phyloP scores from a whole-genome alignment of 1,140 invertebrate genomes.

The Euborellia annulipes region DNA sequence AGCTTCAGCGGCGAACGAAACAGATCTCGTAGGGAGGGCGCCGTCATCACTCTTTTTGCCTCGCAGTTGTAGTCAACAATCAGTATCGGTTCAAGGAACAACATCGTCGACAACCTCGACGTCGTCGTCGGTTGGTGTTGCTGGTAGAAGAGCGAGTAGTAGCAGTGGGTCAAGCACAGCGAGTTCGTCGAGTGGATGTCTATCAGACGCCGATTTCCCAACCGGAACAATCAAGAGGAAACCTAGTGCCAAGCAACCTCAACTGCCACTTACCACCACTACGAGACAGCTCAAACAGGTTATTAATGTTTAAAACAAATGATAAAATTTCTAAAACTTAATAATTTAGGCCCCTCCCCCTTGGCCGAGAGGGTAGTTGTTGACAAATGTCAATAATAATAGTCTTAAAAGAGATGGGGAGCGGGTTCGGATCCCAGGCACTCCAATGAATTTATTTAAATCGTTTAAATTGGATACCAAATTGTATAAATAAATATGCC shows the following conservation, averaged over 20 bases:
- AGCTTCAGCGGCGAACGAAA: slow-evolving; percentile 3
- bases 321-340: slow-evolving; percentile 13
- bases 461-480: no score
- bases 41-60: slow-evolving; percentile 6
- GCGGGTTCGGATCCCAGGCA: no score
- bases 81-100: not conserved
- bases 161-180: not conserved
- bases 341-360: no score
- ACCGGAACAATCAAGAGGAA: slow-evolving; percentile 70
- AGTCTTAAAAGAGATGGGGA: no score
- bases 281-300: slow-evolving; percentile 76
- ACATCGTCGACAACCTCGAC: not conserved
- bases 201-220: slow-evolving; percentile 27
- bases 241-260: slow-evolving; percentile 66
- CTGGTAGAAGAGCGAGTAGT: not conserved
- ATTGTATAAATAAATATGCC: no score
- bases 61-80: not conserved
- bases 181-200: slow-evolving; percentile 24
- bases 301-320: slow-evolving; percentile 37
- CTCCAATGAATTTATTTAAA: no score
- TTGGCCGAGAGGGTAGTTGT: no score
- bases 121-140: not conserved
- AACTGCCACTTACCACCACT: slow-evolving; percentile 77
- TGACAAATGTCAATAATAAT: no score
- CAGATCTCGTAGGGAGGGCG: slow-evolving; percentile 25